These are phyloP conservation scores for Stenolophus ochropezus DNA, from an alignment of 2,888 invertebrate genomes.

Conservation along the genomic window DNA sequence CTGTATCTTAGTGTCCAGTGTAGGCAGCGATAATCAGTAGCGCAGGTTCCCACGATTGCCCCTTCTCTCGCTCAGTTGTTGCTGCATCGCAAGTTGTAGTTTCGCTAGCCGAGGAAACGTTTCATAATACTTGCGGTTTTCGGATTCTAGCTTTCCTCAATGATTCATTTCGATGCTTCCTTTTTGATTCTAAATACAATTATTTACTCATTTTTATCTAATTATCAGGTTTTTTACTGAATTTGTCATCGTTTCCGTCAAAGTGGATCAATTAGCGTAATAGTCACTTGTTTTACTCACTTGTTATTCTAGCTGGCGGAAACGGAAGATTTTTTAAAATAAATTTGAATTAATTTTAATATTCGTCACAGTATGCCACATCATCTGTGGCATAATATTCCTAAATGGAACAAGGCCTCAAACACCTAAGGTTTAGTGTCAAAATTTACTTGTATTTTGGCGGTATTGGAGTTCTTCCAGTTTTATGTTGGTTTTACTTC, in stretches of 20 bases:
- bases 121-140: conserved; percentile 10
- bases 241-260: conserved; percentile 39
- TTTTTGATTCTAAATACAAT: not conserved
- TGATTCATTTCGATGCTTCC: conserved; percentile 18
- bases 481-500: too few relatives aligned
- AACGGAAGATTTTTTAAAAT: too few relatives aligned
- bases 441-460: too few relatives aligned
- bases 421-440: too few relatives aligned
- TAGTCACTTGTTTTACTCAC: too few relatives aligned
- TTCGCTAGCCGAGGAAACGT: conserved; percentile 1
- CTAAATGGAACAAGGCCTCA: too few relatives aligned
- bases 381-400: too few relatives aligned
- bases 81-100: not conserved
- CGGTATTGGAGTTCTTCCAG: too few relatives aligned
- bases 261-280: not conserved
- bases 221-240: conserved; percentile 2
- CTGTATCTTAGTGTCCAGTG: conserved; percentile 17
- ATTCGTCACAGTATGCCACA: too few relatives aligned
- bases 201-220: conserved; percentile 17
- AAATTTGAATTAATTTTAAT: too few relatives aligned
- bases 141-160: conserved; percentile 1
- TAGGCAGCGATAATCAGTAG: conserved; percentile 33
- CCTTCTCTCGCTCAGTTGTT: not conserved
- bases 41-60: conserved; percentile 13
- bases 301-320: too few relatives aligned